phyloP scores from a whole-genome alignment of 2,113 vertebrate species.

The Empidonax traillii region DNA sequence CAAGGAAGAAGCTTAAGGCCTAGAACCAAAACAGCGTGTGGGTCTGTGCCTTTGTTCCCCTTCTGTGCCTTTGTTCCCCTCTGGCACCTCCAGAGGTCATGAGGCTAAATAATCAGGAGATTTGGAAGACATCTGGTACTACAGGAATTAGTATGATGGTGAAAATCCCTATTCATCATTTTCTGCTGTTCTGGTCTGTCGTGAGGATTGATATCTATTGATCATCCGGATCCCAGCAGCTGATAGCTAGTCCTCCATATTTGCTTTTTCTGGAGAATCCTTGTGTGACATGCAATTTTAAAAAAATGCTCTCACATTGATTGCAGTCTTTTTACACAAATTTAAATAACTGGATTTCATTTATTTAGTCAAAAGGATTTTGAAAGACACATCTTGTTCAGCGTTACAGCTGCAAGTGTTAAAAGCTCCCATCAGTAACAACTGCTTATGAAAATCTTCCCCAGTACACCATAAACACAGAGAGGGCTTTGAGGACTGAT shows the following conservation, averaged over 20 bases:
- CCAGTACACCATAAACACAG: neutral
- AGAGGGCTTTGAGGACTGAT: fast-evolving
- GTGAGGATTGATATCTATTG: neutral
- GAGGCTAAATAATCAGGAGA: neutral
- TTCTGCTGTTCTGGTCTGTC: neutral
- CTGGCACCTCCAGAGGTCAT: neutral
- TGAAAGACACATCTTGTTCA: neutral
- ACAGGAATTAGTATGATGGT: neutral
- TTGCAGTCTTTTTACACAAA: neutral
- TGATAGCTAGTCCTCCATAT: neutral
- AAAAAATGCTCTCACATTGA: neutral
- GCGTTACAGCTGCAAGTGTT: fast-evolving
- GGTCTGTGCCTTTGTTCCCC: neutral
- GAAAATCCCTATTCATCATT: neutral
- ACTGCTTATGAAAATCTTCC: neutral
- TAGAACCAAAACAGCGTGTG: neutral
- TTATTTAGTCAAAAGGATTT: neutral
- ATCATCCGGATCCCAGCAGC: neutral
- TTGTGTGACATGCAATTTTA: neutral
- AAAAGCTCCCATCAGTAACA: neutral
- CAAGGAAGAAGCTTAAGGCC: neutral
- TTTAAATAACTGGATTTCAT: neutral
- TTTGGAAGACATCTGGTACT: neutral
- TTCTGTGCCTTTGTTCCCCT: neutral
- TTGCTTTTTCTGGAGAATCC: neutral